Percentiles rank a stretch among this genome's conserved stretches.
Conservation (phyloP, 2,113 vertebrate genomes). For the Tiliqua scincoides region DNA sequence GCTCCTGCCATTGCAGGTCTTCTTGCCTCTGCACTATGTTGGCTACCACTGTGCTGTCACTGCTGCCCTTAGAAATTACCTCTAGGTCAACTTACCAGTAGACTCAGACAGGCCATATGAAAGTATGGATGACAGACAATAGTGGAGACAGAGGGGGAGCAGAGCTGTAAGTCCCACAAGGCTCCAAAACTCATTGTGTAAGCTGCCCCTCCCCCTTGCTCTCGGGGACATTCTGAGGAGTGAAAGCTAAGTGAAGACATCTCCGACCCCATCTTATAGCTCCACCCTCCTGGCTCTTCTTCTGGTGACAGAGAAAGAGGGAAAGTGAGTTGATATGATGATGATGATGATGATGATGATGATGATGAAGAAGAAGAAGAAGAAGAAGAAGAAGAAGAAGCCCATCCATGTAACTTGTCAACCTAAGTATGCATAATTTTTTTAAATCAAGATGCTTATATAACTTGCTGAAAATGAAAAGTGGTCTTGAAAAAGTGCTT, state of each 20-base stretch:
- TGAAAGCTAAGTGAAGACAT: too few species aligned
- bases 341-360: too few species aligned
- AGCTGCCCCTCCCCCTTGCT: too few species aligned
- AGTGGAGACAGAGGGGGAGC: too few species aligned
- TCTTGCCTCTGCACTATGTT: neutral
- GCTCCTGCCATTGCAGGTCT: neutral
- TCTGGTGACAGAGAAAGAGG: neutral
- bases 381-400: too few species aligned
- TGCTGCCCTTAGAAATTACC: neutral
- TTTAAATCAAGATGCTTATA: neutral
- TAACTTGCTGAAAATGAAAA: neutral
- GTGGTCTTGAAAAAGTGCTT: neutral
- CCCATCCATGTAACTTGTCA: neutral
- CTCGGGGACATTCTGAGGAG: too few species aligned
- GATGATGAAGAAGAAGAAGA: too few species aligned
- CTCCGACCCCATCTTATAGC: too few species aligned
- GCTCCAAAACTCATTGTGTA: too few species aligned
- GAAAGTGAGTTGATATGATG: neutral
- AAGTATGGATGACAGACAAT: neutral
- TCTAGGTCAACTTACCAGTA: neutral
- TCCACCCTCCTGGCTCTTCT: too few species aligned
- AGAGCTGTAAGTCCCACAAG: too few species aligned
- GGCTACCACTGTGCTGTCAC: neutral
- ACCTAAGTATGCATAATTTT: neutral
- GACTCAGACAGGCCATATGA: neutral